phyloP scores from a whole-genome alignment of 1,140 invertebrate genomes.

The Drosophila lacertosa region DNA sequence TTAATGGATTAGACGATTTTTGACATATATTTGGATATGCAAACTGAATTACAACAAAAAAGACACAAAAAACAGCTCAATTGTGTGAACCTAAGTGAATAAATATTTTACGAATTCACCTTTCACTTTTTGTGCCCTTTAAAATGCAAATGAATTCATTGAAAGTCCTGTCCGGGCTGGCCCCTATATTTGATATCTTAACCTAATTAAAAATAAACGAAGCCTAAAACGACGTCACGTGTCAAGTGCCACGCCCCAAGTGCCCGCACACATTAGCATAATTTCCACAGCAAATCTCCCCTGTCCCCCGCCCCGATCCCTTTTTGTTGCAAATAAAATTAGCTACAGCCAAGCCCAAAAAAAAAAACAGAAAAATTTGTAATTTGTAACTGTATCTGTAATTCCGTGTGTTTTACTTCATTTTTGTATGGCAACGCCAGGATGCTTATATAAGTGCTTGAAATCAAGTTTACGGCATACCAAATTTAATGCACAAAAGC shows the following conservation, averaged over 20 bases:
- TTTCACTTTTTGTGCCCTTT: background rate
- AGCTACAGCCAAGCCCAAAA: conserved; percentile 24
- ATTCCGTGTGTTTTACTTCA: background rate
- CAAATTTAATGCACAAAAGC: conserved; percentile 19
- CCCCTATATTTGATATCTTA: conserved; percentile 16
- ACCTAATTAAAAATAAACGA: conserved; percentile 34
- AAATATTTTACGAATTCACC: background rate
- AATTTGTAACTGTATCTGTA: conserved; percentile 19
- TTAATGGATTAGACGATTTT: conserved; percentile 1
- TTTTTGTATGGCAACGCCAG: conserved; percentile 5
- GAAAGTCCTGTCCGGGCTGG: background rate
- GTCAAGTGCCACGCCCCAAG: conserved; percentile 26
- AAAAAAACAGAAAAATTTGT: conserved; percentile 10
- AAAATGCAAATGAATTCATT: background rate
- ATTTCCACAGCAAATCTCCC: conserved; percentile 42
- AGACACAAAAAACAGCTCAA: too few relatives aligned
- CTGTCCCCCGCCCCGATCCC: background rate
- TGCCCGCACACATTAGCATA: conserved; percentile 53
- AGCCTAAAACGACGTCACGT: conserved; percentile 11
- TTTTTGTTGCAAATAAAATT: background rate
- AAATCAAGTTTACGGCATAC: conserved; percentile 8
- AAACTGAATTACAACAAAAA: too few relatives aligned
- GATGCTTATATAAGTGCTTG: conserved; percentile 13
- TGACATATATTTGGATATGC: background rate
- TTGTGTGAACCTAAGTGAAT: too few relatives aligned